These are phyloP conservation scores for Oreochromis spilurus DNA, from an alignment of 2,113 vertebrate species.

Conservation along the genomic window DNA sequence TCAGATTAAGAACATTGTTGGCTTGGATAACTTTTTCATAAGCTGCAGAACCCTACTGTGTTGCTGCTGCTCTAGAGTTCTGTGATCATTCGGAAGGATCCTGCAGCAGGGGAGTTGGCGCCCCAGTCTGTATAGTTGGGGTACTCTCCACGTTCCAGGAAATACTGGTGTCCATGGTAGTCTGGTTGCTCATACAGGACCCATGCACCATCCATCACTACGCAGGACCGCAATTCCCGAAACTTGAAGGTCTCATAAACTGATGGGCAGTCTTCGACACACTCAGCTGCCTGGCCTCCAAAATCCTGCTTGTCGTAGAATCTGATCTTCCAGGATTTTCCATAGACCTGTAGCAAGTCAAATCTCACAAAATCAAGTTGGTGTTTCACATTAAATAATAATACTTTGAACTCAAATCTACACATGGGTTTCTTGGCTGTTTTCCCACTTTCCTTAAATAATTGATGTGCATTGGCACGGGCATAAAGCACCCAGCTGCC, in stretches of 20 bases:
- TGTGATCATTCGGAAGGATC: slow-evolving; percentile 60
- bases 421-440: slow-evolving; percentile 34
- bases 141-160: slow-evolving; percentile 66
- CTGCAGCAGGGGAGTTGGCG: slow-evolving; percentile 40
- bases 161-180: slow-evolving; percentile 61
- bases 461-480: slow-evolving; percentile 2
- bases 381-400: neutral
- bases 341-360: slow-evolving; percentile 24
- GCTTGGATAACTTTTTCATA: neutral
- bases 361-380: neutral
- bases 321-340: slow-evolving; percentile 53
- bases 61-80: slow-evolving; percentile 28
- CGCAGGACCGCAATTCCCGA: slow-evolving; percentile 50
- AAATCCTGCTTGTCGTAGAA: slow-evolving; percentile 55
- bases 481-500: slow-evolving; percentile 28
- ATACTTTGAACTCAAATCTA: neutral
- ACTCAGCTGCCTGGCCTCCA: slow-evolving; percentile 44
- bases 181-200: slow-evolving; percentile 55
- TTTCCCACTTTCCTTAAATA: slow-evolving; percentile 28
- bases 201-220: slow-evolving; percentile 59
- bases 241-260: slow-evolving; percentile 47
- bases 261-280: slow-evolving; percentile 44
- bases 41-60: neutral
- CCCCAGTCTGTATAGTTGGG: slow-evolving; percentile 59
- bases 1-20: neutral